A percentile compares a stretch with the other conserved stretches of the same genome.
These are phyloP conservation scores for Nematopogon swammerdamellus DNA, from an alignment of 2,888 invertebrate species.

Conservation along the genomic window DNA sequence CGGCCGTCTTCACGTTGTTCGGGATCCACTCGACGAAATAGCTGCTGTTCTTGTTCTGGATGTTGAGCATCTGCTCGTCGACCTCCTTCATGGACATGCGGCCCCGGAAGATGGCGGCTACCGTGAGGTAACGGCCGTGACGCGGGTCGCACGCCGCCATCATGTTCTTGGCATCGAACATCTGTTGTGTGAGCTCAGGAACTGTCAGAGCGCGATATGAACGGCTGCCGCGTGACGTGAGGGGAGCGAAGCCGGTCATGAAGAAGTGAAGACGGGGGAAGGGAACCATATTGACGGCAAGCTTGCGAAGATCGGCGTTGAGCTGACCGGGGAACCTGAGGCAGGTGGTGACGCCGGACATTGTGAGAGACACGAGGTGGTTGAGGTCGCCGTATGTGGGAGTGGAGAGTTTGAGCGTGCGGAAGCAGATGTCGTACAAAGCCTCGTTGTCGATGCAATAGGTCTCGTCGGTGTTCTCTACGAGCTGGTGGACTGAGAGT, in stretches of 20 bases:
- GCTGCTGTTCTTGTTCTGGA: slow-evolving; percentile 91
- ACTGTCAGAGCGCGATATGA: too few species aligned
- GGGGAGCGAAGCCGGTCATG: slow-evolving; percentile 94
- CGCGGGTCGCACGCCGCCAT: slow-evolving; percentile 95
- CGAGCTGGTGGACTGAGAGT: slow-evolving; percentile 80
- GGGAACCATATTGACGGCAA: too few species aligned
- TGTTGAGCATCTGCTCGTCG: slow-evolving; percentile 91
- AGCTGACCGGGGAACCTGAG: slow-evolving; percentile 89
- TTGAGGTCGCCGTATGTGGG: too few species aligned
- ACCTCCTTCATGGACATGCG: slow-evolving; percentile 93
- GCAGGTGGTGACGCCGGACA: slow-evolving; percentile 90
- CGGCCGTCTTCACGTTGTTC: slow-evolving; percentile 81
- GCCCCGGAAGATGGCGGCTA: slow-evolving; percentile 88
- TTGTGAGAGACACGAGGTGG: slow-evolving; percentile 80
- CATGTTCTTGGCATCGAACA: slow-evolving; percentile 97
- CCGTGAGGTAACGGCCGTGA: slow-evolving; percentile 88
- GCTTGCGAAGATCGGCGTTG: too few species aligned
- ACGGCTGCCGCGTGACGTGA: slow-evolving; percentile 86
- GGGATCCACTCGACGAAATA: slow-evolving; percentile 93
- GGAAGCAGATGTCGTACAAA: slow-evolving; percentile 78
- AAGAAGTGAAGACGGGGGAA: slow-evolving; percentile 96
- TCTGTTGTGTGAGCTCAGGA: slow-evolving; percentile 87
- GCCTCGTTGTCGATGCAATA: slow-evolving; percentile 74
- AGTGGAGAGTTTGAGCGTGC: slow-evolving; percentile 81
- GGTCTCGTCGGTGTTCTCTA: slow-evolving; percentile 89